Conservation (phyloP, 2,797 vertebrate species). For the Nyctibius grandis region DNA sequence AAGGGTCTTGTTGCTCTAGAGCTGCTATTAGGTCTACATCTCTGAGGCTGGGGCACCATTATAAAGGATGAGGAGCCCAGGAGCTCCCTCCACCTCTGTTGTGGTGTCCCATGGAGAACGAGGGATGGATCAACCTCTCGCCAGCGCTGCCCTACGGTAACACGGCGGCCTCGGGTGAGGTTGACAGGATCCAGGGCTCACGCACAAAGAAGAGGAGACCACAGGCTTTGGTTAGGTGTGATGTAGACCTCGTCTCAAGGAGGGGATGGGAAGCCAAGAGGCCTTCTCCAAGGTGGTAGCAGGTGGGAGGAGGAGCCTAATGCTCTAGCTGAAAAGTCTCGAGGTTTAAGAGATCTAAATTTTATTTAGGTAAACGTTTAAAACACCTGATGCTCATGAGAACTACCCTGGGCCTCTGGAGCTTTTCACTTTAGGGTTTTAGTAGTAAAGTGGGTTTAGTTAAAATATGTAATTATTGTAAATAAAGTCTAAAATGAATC, state of each 20-base stretch:
- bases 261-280: not conserved
- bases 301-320: not conserved
- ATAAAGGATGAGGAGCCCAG: not conserved
- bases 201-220: not conserved
- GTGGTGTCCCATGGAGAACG: rapidly evolving
- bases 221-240: not conserved
- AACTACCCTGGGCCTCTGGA: not conserved
- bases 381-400: not conserved
- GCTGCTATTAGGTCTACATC: no score
- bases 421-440: not conserved
- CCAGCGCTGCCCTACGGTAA: not conserved
- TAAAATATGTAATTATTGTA: not conserved
- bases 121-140: not conserved
- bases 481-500: not conserved
- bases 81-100: not conserved
- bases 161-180: not conserved
- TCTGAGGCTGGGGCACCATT: not conserved
- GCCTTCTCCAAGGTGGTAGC: not conserved
- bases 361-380: not conserved
- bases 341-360: not conserved
- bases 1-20: rapidly evolving
- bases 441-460: not conserved
- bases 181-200: not conserved
- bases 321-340: not conserved
- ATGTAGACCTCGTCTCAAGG: not conserved